Percentiles rank a stretch among this genome's conserved stretches.
These are phyloP conservation scores for Aix galericulata DNA, from an alignment of 2,113 vertebrate genomes.

Conservation along the genomic window DNA sequence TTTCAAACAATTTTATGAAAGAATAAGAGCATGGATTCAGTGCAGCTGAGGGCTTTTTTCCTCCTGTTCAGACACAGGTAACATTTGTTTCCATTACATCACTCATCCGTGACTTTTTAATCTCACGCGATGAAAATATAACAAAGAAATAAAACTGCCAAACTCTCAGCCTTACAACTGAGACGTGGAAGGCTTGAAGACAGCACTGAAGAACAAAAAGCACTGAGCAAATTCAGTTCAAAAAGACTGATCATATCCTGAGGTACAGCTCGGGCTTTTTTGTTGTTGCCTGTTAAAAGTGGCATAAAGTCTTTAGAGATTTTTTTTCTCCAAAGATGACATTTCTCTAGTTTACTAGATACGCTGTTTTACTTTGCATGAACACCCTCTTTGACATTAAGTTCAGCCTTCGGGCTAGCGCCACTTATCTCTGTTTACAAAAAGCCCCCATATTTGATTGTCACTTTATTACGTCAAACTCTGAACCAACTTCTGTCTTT, in stretches of 20 bases:
- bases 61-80: slow-evolving; percentile 68
- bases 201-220: slow-evolving; percentile 62
- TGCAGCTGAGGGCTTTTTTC: slow-evolving; percentile 32
- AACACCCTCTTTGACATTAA: slow-evolving; percentile 64
- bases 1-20: slow-evolving; percentile 32
- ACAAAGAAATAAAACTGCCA: slow-evolving; percentile 73
- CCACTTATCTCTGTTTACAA: slow-evolving; percentile 49
- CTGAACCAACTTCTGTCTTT: slow-evolving; percentile 4
- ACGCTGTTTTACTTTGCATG: slow-evolving; percentile 65
- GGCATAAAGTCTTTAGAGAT: slow-evolving; percentile 68
- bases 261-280: slow-evolving; percentile 61
- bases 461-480: slow-evolving; percentile 36
- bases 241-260: slow-evolving; percentile 73
- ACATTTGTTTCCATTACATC: slow-evolving; percentile 73
- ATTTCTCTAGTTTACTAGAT: slow-evolving; percentile 65
- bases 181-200: slow-evolving; percentile 64
- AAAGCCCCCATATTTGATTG: slow-evolving; percentile 59
- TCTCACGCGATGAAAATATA: slow-evolving; percentile 72
- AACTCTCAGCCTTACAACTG: slow-evolving; percentile 55
- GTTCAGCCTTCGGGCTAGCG: slow-evolving; percentile 47
- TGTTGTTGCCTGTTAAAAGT: slow-evolving; percentile 74
- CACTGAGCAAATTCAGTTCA: slow-evolving; percentile 75
- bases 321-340: slow-evolving; percentile 58
- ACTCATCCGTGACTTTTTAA: slow-evolving; percentile 67
- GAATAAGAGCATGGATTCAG: not conserved